Evolutionary conservation across 2,888 invertebrate species (phyloP).

Genomic region (Pristionchus maxplancki): DNA sequence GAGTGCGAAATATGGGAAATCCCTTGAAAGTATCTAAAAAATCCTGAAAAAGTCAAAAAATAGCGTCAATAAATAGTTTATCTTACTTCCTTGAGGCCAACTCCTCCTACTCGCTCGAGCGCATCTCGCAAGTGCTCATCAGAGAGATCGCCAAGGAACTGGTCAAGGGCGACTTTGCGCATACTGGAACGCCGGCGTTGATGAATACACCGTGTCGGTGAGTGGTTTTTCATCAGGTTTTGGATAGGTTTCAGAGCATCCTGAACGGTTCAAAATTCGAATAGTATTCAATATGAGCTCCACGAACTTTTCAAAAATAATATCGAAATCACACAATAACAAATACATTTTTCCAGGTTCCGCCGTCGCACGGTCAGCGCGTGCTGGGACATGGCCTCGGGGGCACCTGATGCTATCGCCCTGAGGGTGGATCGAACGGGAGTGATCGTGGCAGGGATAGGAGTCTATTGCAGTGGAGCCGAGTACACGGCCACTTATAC

Average conservation of each 20-base stretch:
- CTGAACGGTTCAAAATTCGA: too few species aligned
- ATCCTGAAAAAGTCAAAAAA: too few species aligned
- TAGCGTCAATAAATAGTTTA: too few species aligned
- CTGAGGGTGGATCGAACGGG: slow-evolving; percentile 84
- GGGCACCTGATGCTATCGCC: slow-evolving; percentile 92
- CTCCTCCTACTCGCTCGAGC: slow-evolving; percentile 30
- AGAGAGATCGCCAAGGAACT: slow-evolving; percentile 43
- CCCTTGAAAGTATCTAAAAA: too few species aligned
- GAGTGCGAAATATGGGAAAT: too few species aligned
- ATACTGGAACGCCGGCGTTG: slow-evolving; percentile 1
- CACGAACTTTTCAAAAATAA: too few species aligned
- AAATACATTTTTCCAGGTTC: too few species aligned
- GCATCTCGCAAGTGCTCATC: slow-evolving; percentile 38
- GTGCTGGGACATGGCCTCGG: slow-evolving; percentile 97
- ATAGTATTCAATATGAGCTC: too few species aligned
- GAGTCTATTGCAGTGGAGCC: slow-evolving; percentile 83
- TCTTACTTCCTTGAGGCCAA: too few species aligned
- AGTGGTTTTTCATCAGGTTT: too few species aligned
- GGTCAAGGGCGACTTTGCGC: slow-evolving; percentile 26
- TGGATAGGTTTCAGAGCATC: too few species aligned
- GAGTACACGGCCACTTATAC: slow-evolving; percentile 41
- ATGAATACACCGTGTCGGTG: slow-evolving; percentile 40
- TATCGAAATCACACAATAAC: too few species aligned
- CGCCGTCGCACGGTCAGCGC: slow-evolving; percentile 90
- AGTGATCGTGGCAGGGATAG: slow-evolving; percentile 81